phyloP scores from a whole-genome alignment of 2,113 vertebrate species.

The Australoheros scitulus region DNA sequence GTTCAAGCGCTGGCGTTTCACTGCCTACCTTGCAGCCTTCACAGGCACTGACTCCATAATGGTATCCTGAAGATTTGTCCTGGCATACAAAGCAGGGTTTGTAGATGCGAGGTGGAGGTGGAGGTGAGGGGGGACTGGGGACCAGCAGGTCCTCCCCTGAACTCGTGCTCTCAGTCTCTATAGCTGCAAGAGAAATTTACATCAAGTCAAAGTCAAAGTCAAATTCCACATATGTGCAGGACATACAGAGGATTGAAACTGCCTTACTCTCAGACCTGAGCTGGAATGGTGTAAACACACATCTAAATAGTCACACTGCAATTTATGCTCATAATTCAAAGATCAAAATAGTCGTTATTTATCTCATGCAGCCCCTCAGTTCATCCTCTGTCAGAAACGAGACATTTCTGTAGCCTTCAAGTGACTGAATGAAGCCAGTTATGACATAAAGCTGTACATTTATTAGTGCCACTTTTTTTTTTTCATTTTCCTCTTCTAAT shows the following conservation, averaged over 20 bases:
- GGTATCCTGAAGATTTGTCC: conserved; percentile 77
- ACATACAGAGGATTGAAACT: too few species aligned
- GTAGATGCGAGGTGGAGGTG: conserved; percentile 70
- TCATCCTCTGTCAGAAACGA: neutral
- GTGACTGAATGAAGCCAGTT: neutral
- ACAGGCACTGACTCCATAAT: conserved; percentile 89
- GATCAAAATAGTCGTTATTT: neutral
- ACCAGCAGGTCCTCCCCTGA: conserved; percentile 89
- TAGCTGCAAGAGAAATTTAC: conserved; percentile 73
- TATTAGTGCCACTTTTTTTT: neutral
- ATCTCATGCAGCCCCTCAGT: neutral
- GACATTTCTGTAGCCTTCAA: neutral
- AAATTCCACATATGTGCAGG: too few species aligned
- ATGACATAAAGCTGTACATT: neutral
- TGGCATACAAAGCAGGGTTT: conserved; percentile 76
- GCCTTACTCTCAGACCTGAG: too few species aligned
- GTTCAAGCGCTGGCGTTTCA: neutral
- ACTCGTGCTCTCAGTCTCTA: conserved; percentile 93
- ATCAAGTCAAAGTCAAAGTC: neutral
- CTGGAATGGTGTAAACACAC: too few species aligned
- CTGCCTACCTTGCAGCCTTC: conserved; percentile 91
- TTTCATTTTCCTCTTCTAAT: neutral
- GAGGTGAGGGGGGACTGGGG: conserved; percentile 75
- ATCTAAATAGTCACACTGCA: neutral
- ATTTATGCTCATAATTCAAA: neutral